Evolutionary conservation across 2,797 vertebrate species (phyloP).

Genomic region (Oryzias sinensis): DNA sequence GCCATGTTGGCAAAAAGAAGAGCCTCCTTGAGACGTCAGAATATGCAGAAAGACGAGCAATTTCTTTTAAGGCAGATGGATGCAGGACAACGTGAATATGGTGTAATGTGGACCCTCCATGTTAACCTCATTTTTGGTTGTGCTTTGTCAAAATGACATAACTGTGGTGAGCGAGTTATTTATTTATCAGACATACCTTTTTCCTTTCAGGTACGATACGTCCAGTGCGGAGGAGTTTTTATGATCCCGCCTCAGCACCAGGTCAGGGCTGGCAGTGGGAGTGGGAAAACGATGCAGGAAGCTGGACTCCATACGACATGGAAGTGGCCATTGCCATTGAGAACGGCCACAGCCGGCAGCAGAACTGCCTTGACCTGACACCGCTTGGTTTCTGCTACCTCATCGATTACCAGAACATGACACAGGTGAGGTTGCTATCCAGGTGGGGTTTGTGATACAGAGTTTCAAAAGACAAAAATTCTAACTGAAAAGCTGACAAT

Average conservation of each 20-base stretch:
- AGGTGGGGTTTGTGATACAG: not conserved
- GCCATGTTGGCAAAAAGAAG: no score
- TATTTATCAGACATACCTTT: not conserved
- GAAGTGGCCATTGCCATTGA: constrained; percentile 92
- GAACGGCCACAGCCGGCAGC: constrained; percentile 84
- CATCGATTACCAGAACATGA: constrained; percentile 93
- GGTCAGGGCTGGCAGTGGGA: constrained; percentile 95
- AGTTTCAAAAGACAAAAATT: no score
- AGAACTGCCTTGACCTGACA: constrained; percentile 89
- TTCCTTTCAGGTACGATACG: constrained; percentile 85
- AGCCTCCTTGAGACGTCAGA: no score
- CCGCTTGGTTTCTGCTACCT: constrained; percentile 90
- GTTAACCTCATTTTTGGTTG: no score
- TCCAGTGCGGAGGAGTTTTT: constrained; percentile 91
- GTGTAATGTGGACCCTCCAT: no score
- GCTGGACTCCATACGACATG: constrained; percentile 92
- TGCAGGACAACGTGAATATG: no score
- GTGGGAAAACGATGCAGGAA: constrained; percentile 89
- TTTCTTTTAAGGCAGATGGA: no score
- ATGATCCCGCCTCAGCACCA: constrained; percentile 85
- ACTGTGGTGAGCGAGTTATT: not conserved
- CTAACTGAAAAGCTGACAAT: no score
- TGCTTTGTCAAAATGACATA: no score
- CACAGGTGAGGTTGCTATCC: constrained; percentile 76
- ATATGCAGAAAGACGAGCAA: no score